Conservation (phyloP, 2,113 vertebrate species). For the Malurus alboscapulatus region DNA sequence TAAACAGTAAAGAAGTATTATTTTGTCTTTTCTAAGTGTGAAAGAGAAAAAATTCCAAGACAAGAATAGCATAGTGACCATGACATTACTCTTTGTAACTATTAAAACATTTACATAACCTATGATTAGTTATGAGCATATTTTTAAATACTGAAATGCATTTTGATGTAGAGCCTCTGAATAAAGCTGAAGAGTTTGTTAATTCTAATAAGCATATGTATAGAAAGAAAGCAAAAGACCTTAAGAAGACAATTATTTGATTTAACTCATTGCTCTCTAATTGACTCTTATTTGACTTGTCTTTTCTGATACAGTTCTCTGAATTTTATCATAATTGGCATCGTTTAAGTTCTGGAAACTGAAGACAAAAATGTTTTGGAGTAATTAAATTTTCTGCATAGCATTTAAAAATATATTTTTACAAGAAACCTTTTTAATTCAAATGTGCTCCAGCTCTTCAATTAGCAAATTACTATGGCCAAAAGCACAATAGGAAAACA, state of each 20-base stretch:
- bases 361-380: neutral
- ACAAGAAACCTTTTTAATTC: conserved; percentile 13
- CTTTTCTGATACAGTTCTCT: neutral
- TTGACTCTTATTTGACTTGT: neutral
- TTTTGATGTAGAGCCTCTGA: neutral
- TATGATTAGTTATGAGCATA: neutral
- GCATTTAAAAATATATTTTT: neutral
- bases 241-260: neutral
- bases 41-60: neutral
- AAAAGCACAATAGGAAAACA: neutral
- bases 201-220: conserved; percentile 3
- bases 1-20: neutral
- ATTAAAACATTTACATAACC: neutral
- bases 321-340: neutral
- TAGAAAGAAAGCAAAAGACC: neutral
- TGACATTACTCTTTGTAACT: neutral
- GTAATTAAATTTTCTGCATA: neutral
- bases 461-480: conserved; percentile 20
- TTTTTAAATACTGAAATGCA: conserved; percentile 25
- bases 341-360: neutral
- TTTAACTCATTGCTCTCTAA: neutral
- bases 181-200: conserved; percentile 3
- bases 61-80: neutral
- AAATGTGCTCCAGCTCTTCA: conserved; percentile 16
- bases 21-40: neutral